phyloP scores from a whole-genome alignment of 2,888 invertebrate genomes.

The Argyresthia goedartella region DNA sequence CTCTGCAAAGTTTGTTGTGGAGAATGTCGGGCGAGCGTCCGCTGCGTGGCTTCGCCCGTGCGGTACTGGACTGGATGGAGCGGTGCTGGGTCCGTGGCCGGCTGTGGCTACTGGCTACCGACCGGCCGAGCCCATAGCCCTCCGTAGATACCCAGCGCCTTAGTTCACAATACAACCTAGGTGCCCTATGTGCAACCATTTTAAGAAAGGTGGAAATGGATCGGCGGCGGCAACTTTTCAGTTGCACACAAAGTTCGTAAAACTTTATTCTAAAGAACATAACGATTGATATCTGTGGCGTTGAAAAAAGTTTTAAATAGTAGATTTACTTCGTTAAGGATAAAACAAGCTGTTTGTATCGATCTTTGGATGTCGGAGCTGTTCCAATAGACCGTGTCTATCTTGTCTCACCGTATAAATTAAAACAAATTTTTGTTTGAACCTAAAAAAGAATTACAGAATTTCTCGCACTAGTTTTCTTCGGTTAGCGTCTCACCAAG shows the following conservation, averaged over 20 bases:
- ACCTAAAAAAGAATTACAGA: background rate
- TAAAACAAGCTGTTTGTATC: too few relatives aligned
- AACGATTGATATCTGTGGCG: too few relatives aligned
- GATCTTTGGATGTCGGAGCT: too few relatives aligned
- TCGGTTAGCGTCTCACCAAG: background rate
- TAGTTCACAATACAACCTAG: background rate
- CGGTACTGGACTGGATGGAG: constrained; percentile 40
- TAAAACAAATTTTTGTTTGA: too few relatives aligned
- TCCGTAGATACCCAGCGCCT: background rate
- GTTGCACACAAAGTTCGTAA: too few relatives aligned
- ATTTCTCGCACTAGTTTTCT: background rate
- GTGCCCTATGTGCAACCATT: background rate
- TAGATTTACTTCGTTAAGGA: too few relatives aligned
- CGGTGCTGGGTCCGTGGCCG: constrained; percentile 19
- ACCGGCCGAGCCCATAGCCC: background rate
- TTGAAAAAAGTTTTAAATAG: too few relatives aligned
- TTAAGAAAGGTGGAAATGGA: background rate
- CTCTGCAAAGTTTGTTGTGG: constrained; percentile 20
- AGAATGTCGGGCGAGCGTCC: constrained; percentile 39
- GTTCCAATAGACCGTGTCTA: too few relatives aligned
- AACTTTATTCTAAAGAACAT: too few relatives aligned
- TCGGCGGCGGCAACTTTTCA: too few relatives aligned
- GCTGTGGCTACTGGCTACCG: constrained; percentile 14
- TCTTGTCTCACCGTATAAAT: too few relatives aligned
- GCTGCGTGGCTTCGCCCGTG: constrained; percentile 43